Evolutionary conservation across 2,888 invertebrate genomes (phyloP).

Genomic region (Pristionchus mayeri): DNA sequence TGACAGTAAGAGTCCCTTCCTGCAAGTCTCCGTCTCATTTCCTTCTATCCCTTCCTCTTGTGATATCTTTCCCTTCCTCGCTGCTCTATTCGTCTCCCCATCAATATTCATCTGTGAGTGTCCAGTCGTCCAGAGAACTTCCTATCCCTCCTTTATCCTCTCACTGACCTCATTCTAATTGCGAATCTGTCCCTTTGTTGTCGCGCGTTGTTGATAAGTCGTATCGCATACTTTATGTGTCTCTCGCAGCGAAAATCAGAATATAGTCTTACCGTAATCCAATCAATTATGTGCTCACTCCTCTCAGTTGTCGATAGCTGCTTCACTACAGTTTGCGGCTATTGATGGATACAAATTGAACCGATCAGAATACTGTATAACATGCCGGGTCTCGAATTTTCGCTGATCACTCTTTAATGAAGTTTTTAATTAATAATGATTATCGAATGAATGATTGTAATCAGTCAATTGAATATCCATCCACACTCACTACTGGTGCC

Average conservation of each 20-base stretch:
- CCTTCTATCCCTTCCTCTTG: not conserved
- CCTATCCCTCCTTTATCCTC: not conserved
- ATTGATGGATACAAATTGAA: conserved; percentile 34
- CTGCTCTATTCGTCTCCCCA: not conserved
- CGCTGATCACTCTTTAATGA: conserved; percentile 35
- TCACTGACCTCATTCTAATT: conserved; percentile 31
- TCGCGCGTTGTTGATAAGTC: conserved; percentile 23
- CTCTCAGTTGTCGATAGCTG: conserved; percentile 34
- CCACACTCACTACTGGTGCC: conserved; percentile 3
- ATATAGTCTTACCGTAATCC: conserved; percentile 39
- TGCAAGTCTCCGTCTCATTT: not conserved
- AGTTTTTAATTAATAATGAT: conserved; percentile 19
- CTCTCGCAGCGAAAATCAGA: conserved; percentile 38
- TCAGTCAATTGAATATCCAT: conserved; percentile 31
- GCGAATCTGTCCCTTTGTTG: conserved; percentile 31
- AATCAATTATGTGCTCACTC: conserved; percentile 34
- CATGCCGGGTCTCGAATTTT: conserved; percentile 1
- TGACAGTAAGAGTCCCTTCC: not conserved
- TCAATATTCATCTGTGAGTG: not conserved
- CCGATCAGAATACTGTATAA: conserved; percentile 36
- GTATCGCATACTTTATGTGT: conserved; percentile 14
- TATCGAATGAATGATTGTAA: not conserved
- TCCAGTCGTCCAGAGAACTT: not conserved
- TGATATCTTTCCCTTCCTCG: not conserved
- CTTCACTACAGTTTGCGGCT: conserved; percentile 6